Percentiles rank a stretch among this genome's conserved stretches.
Conservation (phyloP, 2,888 invertebrate genomes). For the Dasysyrphus albostriatus region DNA sequence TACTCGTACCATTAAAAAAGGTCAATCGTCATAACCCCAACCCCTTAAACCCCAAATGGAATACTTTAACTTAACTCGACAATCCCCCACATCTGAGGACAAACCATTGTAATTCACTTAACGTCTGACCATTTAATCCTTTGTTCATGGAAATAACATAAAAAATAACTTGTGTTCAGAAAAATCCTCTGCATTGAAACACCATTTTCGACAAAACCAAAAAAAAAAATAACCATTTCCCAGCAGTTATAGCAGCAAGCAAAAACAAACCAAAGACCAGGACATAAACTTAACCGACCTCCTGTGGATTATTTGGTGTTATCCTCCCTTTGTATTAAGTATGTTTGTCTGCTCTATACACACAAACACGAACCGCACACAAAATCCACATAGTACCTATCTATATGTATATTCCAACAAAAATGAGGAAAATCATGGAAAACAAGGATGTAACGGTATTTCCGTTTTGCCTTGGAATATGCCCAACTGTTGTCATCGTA, state of each 20-base stretch:
- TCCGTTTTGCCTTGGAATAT: constrained; percentile 58
- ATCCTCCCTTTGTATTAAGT: constrained; percentile 17
- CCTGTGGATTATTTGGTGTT: constrained; percentile 47
- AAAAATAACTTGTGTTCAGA: constrained; percentile 31
- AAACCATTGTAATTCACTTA: constrained; percentile 50
- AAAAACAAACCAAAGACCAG: background rate
- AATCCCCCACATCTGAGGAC: constrained; percentile 14
- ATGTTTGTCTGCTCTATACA: background rate
- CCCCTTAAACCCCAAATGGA: background rate
- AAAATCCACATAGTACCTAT: background rate
- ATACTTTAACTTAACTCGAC: background rate
- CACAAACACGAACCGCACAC: background rate
- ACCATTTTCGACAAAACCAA: background rate
- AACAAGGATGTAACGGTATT: constrained; percentile 49
- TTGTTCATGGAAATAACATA: constrained; percentile 16
- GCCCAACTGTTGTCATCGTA: constrained; percentile 75
- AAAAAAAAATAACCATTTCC: background rate
- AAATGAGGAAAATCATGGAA: constrained; percentile 27
- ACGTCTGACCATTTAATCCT: constrained; percentile 52
- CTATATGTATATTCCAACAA: background rate
- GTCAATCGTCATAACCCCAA: background rate
- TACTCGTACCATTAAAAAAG: background rate
- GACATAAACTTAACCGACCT: constrained; percentile 52
- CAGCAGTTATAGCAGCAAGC: background rate
- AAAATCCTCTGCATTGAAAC: constrained; percentile 11